phyloP scores from a whole-genome alignment of 2,888 invertebrate species.

The Agrenia bidenticulata region DNA sequence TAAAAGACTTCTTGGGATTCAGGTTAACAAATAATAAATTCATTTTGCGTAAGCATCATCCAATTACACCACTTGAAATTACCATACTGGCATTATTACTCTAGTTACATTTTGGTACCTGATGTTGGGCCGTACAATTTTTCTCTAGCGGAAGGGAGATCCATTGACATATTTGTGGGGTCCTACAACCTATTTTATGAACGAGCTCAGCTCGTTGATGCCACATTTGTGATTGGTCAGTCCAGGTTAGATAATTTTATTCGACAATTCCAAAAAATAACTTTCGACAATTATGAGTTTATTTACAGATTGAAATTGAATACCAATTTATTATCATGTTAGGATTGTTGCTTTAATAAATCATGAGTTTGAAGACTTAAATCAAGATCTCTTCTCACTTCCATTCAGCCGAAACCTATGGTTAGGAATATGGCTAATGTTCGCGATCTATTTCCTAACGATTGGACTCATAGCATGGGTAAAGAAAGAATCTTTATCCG shows the following conservation, averaged over 20 bases:
- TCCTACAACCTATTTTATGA: constrained; percentile 25
- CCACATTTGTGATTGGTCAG: constrained; percentile 30
- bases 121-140: constrained; percentile 17
- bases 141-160: constrained; percentile 5
- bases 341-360: constrained; percentile 35
- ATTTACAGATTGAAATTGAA: too few species aligned
- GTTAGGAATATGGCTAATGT: constrained; percentile 17
- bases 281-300: too few species aligned
- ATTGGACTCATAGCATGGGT: neutral
- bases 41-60: neutral
- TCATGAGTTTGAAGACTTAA: constrained; percentile 26
- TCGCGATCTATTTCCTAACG: constrained; percentile 12
- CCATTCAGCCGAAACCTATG: constrained; percentile 33
- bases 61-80: neutral
- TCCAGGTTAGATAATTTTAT: constrained; percentile 26
- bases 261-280: too few species aligned
- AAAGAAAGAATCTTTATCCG: neutral
- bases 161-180: constrained; percentile 29
- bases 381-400: constrained; percentile 24
- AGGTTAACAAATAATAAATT: too few species aligned
- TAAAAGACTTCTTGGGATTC: constrained; percentile 30
- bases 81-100: too few species aligned
- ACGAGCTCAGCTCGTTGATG: constrained; percentile 20
- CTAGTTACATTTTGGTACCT: constrained; percentile 22
- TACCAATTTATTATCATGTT: too few species aligned